Conservation (phyloP, 2,888 invertebrate species). For the Phengaris arion region DNA sequence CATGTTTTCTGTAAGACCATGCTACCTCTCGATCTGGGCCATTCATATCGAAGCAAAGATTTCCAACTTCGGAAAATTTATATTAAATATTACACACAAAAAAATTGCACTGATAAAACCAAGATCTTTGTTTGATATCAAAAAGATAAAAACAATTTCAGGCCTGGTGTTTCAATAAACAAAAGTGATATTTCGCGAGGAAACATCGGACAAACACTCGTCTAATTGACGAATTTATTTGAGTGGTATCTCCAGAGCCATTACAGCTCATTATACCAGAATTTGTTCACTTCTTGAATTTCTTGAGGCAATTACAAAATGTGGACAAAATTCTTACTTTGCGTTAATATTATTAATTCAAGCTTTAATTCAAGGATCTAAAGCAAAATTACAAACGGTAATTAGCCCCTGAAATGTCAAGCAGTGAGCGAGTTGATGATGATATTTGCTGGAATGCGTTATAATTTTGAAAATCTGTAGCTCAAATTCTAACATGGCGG, state of each 20-base stretch:
- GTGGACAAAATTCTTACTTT: not conserved
- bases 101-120: not conserved
- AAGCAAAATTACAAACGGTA: too few relatives aligned
- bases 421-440: too few relatives aligned
- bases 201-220: not conserved
- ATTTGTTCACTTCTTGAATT: not conserved
- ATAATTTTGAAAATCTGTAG: too few relatives aligned
- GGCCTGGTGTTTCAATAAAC: not conserved
- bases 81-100: not conserved
- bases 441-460: too few relatives aligned
- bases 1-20: too few relatives aligned
- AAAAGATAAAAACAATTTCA: not conserved
- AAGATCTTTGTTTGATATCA: not conserved
- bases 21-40: too few relatives aligned
- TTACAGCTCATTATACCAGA: not conserved
- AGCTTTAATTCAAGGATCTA: too few relatives aligned
- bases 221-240: not conserved
- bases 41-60: too few relatives aligned
- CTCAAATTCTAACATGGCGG: not conserved
- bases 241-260: not conserved
- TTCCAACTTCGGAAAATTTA: too few relatives aligned
- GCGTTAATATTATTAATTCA: not conserved
- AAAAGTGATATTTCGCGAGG: not conserved
- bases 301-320: slow-evolving; percentile 1
- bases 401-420: too few relatives aligned